phyloP scores from a whole-genome alignment of 2,113 vertebrate genomes.

The Apus apus region DNA sequence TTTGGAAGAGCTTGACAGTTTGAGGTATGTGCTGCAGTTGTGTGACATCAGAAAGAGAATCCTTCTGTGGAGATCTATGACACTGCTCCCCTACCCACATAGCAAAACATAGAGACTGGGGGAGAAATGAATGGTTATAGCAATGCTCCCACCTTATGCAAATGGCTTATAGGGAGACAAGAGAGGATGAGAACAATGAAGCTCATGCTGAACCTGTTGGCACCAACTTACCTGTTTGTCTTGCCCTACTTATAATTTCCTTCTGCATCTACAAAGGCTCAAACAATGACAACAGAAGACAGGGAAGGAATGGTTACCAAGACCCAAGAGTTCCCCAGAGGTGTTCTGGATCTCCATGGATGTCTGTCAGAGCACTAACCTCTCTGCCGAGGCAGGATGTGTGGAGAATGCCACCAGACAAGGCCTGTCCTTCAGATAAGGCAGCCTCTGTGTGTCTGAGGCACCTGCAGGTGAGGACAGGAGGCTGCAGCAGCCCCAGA shows the following conservation, averaged over 20 bases:
- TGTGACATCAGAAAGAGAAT: neutral
- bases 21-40: neutral
- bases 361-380: neutral
- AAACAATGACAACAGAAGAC: neutral
- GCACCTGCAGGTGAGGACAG: neutral
- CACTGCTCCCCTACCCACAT: rapidly evolving
- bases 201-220: neutral
- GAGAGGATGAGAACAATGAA: neutral
- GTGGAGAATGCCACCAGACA: neutral
- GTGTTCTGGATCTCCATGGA: neutral
- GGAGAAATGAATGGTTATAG: neutral
- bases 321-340: neutral
- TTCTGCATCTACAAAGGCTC: neutral
- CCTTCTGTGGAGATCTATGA: neutral
- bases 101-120: rapidly evolving
- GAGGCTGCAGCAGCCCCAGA: neutral
- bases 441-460: too few species aligned
- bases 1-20: neutral
- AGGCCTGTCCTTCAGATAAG: neutral
- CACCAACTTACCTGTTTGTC: neutral
- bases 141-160: neutral
- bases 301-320: neutral
- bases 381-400: neutral
- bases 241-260: neutral
- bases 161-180: neutral